Percentiles rank a stretch among this genome's conserved stretches.
Evolutionary conservation across 2,888 invertebrate genomes (phyloP).

Genomic region (Athalia cordata): DNA sequence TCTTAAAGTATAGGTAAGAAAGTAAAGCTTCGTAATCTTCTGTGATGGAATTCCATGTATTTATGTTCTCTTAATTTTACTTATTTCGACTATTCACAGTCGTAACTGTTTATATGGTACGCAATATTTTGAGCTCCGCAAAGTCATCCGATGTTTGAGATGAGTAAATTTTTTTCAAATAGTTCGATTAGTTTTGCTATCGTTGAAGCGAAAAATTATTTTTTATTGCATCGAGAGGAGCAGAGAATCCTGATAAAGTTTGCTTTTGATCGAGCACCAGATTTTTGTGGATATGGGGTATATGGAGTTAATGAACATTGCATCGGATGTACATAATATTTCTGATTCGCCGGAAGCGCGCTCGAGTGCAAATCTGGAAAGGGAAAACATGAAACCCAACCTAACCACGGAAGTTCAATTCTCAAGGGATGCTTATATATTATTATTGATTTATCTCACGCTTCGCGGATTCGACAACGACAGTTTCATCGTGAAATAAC

Average conservation of each 20-base stretch:
- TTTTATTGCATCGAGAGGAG: neutral
- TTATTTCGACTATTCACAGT: slow-evolving; percentile 19
- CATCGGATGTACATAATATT: neutral
- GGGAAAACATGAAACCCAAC: slow-evolving; percentile 1
- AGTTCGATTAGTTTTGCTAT: neutral
- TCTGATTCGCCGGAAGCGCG: neutral
- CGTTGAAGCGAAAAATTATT: neutral
- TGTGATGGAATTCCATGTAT: neutral
- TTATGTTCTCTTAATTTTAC: slow-evolving; percentile 1
- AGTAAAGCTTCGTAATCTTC: neutral
- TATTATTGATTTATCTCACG: slow-evolving; percentile 33
- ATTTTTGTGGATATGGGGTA: neutral
- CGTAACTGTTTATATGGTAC: neutral
- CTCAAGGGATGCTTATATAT: slow-evolving; percentile 2
- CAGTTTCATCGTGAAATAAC: slow-evolving; percentile 20
- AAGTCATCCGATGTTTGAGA: neutral
- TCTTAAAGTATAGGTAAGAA: neutral
- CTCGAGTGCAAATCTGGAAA: neutral
- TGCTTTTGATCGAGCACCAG: neutral
- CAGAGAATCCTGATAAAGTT: no score
- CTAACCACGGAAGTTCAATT: neutral
- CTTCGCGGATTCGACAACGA: slow-evolving; percentile 10
- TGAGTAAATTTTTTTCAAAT: slow-evolving; percentile 13
- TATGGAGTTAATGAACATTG: neutral
- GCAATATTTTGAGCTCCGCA: neutral